A percentile compares a stretch with the other conserved stretches of the same genome.
Conservation (phyloP, 2,113 vertebrate species). For the Platycercus adscitus region DNA sequence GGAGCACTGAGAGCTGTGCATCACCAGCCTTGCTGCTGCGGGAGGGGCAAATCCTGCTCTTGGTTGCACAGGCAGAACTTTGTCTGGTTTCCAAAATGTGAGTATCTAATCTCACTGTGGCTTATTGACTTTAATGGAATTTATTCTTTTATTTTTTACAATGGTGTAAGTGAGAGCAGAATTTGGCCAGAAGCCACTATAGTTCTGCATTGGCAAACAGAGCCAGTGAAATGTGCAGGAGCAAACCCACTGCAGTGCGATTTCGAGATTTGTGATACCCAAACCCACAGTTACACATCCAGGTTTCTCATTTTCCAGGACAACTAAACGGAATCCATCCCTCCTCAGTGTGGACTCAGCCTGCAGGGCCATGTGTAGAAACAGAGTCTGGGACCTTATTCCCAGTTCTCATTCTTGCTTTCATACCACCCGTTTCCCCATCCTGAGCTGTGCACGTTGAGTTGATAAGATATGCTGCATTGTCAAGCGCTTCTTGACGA, state of each 20-base stretch:
- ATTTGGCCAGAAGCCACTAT: neutral
- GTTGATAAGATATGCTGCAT: neutral
- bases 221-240: neutral
- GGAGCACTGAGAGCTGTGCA: neutral
- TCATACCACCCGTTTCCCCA: neutral
- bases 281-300: rapidly evolving
- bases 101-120: neutral
- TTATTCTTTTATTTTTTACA: neutral
- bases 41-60: neutral
- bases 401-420: neutral
- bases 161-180: neutral
- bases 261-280: neutral
- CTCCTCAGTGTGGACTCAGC: neutral
- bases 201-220: neutral
- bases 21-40: neutral
- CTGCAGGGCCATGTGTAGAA: neutral
- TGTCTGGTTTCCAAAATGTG: neutral
- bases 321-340: neutral
- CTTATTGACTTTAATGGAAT: neutral
- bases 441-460: neutral
- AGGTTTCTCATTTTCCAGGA: neutral
- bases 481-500: neutral
- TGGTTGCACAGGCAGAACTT: neutral
- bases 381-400: neutral
- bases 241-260: neutral